Evolutionary conservation across 2,113 vertebrate genomes (phyloP), one percentile per base, ranked within the genome.

Genomic region (Notechis scutatus): DNA sequence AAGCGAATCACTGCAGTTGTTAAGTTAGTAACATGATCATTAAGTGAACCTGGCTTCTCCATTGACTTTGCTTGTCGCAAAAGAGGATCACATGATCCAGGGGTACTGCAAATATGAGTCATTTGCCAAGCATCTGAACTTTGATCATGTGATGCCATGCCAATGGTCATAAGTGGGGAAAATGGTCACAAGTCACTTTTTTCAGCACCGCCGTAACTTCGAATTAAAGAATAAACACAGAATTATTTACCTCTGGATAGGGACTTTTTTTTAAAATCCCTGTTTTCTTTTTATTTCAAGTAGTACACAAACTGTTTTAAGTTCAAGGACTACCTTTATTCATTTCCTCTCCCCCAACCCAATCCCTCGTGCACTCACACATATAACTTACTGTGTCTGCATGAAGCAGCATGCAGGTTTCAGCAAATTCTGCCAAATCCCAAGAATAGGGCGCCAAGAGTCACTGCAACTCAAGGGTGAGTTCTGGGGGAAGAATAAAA

Each of bases 371-470:
- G 23, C 42, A 93, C 95, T 88, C 23, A 34, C 21, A 91, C 5
- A 45, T 29, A 86, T 69, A 94, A 90, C 24, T 97, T 97, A 97
- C 96, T 97, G 96, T 91, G 93, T 96, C 96, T 97, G 97, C 97
- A 96, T 96, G 96, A 95, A 97, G 96, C 97, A 97, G 96, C 95
- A 93, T 90, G 92, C 93, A 93, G 34, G 81, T 86, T 96, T 92
- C 94, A 94, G 95, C 92, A 91, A 1, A 90, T 96, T 92, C 95
- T 89, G 96, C 90, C 89, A 45, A 85, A 85, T 0, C 47, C 85
- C 94, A 85, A 56, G 85, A 92, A 50, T 92, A 0, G 0, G 94
- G 85, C 26, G 91, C 42, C 26, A 14, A 94, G 23, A 81, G 94
- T 81, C 20, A 91, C 50, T 89, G 81, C 86, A 95, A 87, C 88